Evolutionary conservation across 2,797 vertebrate species (phyloP), one percentile per base, ranked within the genome.

Genomic region (Lepus oiostolus): DNA sequence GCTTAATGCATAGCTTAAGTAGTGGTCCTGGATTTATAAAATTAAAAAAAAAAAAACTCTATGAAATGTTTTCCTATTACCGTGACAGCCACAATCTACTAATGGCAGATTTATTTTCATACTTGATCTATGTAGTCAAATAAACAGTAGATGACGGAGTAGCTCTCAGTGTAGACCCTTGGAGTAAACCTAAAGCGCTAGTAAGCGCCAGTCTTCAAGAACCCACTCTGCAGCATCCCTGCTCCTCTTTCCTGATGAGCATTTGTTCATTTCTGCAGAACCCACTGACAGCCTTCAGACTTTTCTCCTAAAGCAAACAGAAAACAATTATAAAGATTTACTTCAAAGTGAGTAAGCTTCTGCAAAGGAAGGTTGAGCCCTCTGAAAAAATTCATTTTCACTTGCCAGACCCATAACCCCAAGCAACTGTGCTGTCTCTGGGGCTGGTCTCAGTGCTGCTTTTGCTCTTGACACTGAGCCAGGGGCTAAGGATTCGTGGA

Each of bases 271-370:
- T 6, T 71, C 58, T 54, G 38, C 17, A 80, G 62, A 83, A n/a
- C 92, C 91, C 62, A 28, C 50, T 85, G 90, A 67, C 68, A 86
- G 71, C 32, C 84, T 86, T 96, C 92, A 72, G 7, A 84, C 88
- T 84, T 85, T 84, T 85, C 47, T 87, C 79, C 90, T 96, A 67
- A 86, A 42, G 92, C 80, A 91, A 88, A 88, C 28, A 94, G 72
- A 96, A 97, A 94, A 81, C 86, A 95, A 60, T 93, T 17, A 86
- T 0, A 85, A 94, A 96, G 95, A 74, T 97, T 87, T 67, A 88
- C 72, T 95, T 94, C 85, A 75, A 54, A 87, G 93, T 30, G 30
- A 52, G 8, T 86, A 67, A 94, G 68, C 90, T 93, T 50, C 92
- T 89, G 88, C 86, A 84, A 81, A 96, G 82, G 62, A 95, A 75